Conservation (phyloP, 2,113 vertebrate species). For the Glaucidium brasilianum region DNA sequence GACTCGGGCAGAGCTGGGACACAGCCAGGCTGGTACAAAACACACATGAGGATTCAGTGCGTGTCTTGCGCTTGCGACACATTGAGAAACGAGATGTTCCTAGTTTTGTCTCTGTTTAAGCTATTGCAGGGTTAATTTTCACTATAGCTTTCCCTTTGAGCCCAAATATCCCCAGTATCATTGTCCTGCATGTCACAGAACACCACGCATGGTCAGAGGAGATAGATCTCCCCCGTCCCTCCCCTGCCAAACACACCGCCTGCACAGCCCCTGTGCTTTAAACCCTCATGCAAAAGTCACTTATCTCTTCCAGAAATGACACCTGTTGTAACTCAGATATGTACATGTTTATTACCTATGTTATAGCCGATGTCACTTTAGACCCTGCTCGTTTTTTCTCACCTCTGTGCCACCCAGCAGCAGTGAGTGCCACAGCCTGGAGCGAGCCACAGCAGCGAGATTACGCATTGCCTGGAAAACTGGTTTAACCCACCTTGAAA, state of each 20-base stretch:
- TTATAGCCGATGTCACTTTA: fast-evolving
- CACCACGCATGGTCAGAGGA: background rate
- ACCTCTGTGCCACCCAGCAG: background rate
- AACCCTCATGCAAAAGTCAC: fast-evolving
- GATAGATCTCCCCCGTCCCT: background rate
- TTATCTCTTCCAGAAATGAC: background rate
- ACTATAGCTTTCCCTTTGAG: background rate
- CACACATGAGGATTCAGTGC: fast-evolving
- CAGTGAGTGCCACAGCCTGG: background rate
- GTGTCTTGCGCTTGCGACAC: fast-evolving
- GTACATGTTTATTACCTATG: background rate
- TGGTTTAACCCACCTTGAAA: background rate
- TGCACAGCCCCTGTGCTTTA: fast-evolving
- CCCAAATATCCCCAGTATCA: background rate
- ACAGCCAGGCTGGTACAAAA: background rate
- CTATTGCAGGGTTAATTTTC: background rate
- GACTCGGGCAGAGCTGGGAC: background rate
- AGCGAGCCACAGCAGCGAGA: background rate
- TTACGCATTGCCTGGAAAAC: background rate
- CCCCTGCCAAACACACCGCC: background rate
- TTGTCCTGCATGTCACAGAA: background rate
- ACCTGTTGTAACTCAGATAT: background rate
- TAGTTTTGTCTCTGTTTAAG: fast-evolving
- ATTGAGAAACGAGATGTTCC: background rate
- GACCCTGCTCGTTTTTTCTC: background rate